Conservation (phyloP, 2,888 invertebrate species). For the Amblyteles armatorius region DNA sequence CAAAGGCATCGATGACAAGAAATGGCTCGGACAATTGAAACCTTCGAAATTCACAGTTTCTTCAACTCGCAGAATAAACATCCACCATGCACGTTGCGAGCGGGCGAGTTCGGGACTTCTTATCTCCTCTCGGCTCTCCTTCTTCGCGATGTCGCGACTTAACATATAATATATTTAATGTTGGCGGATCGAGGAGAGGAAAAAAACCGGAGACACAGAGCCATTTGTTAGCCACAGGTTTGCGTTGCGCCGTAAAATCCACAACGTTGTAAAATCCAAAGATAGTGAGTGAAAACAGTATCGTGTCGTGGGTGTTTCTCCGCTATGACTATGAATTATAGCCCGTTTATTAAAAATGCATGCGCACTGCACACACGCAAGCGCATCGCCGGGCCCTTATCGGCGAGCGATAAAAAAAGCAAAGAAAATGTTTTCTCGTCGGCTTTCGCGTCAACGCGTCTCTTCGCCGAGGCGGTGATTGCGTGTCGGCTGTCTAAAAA, state of each 20-base stretch:
- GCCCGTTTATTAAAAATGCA: constrained; percentile 80
- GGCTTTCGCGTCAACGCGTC: constrained; percentile 59
- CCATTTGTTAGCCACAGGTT: constrained; percentile 83
- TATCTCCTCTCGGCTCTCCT: constrained; percentile 45
- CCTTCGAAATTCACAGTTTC: neutral
- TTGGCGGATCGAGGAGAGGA: constrained; percentile 59
- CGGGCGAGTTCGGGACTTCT: constrained; percentile 28
- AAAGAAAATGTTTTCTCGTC: constrained; percentile 44
- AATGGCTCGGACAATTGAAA: neutral
- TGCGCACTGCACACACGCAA: constrained; percentile 69
- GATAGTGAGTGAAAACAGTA: constrained; percentile 70
- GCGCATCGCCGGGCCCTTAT: constrained; percentile 70
- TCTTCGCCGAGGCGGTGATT: constrained; percentile 67
- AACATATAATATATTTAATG: constrained; percentile 81
- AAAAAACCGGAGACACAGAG: constrained; percentile 75
- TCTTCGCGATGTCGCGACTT: constrained; percentile 70
- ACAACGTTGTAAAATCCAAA: constrained; percentile 81
- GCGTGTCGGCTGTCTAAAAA: constrained; percentile 11
- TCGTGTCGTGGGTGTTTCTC: constrained; percentile 76
- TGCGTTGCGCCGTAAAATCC: constrained; percentile 80
- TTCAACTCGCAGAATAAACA: neutral
- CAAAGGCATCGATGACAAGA: neutral
- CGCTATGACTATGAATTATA: constrained; percentile 78
- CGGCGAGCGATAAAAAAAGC: constrained; percentile 56
- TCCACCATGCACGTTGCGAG: neutral